Base-by-base conservation (phyloP, 1,140 invertebrate genomes). In the Oncopeltus fasciatus region DNA sequence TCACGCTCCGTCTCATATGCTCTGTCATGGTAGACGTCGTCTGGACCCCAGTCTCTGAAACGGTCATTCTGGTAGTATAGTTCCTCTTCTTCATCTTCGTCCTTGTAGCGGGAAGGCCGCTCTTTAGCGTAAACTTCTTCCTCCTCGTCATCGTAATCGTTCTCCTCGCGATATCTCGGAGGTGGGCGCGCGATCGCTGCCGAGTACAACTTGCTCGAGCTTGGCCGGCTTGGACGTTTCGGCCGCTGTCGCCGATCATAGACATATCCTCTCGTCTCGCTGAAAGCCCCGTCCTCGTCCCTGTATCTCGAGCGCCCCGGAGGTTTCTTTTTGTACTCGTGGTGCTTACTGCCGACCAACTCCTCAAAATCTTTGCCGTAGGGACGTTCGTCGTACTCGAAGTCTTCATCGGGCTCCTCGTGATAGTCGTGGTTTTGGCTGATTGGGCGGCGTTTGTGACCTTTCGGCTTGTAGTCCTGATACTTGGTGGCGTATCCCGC, bases 31-130 rank as follows among this genome's bases (percentile, higher is more conserved):
- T 59, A 59, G 2, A 43, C 29, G 27, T 59, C 29, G 24, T 59
- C 57, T 44, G 49, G 49, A 26, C 26, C 24, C 18, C 18, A 53
- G 26, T 26, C 24, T 18, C 5, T 24, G 1, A 53, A 8, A 1
- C 12, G 21, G 49, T 16, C 24, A 53, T 27, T 24, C 14, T 24
- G 2, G 49, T 53, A 24, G 24, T 18, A 16, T 53, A 12, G 8
- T 14, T 59, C 33, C n/a, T 59, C 57, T 20, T 59, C 57, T 11
- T 59, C 57, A 43, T 59, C 57, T 43, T 59, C 57, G 18, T 59
- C 31, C 1, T 18, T 14, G 2, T 59, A 18, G 5, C 49, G 20
- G 26, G 21, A 53, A 26, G 20, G 49, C 9, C 24, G 20, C 12
- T 38, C 11, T 59, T 24, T 53, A 16, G 2, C 49, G 16, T 59